Evolutionary conservation across 64 coral and sea anemone species (phyloP).

Genomic region (Actinia tenebrosa): DNA sequence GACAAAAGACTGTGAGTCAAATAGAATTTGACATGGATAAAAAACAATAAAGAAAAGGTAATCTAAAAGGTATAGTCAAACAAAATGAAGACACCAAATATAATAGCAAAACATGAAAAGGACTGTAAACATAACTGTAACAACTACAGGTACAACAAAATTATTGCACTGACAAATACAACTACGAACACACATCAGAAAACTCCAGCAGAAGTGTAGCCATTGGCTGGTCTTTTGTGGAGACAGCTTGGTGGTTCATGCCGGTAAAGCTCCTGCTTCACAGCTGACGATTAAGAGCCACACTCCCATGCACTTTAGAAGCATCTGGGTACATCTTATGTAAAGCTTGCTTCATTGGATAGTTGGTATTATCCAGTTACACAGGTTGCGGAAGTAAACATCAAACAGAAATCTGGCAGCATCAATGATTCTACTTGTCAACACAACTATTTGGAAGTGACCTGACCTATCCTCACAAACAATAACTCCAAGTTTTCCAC

Average conservation of each 20-base stretch:
- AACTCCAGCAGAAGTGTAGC: slow-evolving; percentile 5
- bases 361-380: not conserved
- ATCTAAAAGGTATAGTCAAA: no score
- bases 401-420: slow-evolving; percentile 5
- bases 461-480: not conserved
- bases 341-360: slow-evolving; percentile 6
- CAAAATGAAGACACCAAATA: no score
- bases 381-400: not conserved
- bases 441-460: not conserved
- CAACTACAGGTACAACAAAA: not conserved
- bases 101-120: not conserved
- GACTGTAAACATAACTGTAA: no score
- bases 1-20: no score
- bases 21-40: no score
- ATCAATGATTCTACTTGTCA: not conserved
- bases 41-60: no score
- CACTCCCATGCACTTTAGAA: not conserved
- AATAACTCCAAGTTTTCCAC: not conserved
- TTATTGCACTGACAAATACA: not conserved
- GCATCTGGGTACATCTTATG: slow-evolving; percentile 3
- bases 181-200: not conserved
- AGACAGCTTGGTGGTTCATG: not conserved
- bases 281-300: not conserved
- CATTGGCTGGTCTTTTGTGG: not conserved
- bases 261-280: not conserved